Evolutionary conservation across 2,888 invertebrate species (phyloP).

Genomic region (Dyspetes luteomarginatus): DNA sequence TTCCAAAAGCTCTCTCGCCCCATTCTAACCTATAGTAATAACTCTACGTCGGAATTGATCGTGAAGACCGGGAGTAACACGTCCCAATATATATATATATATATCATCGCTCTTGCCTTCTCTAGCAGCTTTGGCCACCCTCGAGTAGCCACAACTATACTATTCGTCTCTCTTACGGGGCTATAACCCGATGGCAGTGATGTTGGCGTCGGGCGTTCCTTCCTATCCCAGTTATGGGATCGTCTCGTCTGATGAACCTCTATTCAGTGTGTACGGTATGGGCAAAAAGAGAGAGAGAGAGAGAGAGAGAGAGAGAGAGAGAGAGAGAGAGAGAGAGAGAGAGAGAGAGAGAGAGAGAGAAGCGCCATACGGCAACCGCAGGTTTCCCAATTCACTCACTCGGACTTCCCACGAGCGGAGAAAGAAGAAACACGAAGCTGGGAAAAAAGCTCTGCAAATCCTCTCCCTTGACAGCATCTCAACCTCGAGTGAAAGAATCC

Average conservation of each 20-base stretch:
- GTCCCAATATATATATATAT: slow-evolving; percentile 38
- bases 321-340: slow-evolving; percentile 46
- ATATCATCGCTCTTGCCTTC: slow-evolving; percentile 44
- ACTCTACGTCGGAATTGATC: slow-evolving; percentile 65
- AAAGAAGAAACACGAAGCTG: background rate
- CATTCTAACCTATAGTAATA: slow-evolving; percentile 51
- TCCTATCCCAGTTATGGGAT: slow-evolving; percentile 63
- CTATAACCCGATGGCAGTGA: slow-evolving; percentile 58
- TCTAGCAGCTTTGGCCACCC: slow-evolving; percentile 52
- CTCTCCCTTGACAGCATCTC: slow-evolving; percentile 28
- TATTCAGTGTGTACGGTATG: slow-evolving; percentile 71
- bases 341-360: slow-evolving; percentile 49
- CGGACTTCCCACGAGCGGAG: slow-evolving; percentile 31
- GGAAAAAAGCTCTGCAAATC: slow-evolving; percentile 27
- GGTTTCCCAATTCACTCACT: slow-evolving; percentile 37
- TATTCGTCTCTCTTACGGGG: slow-evolving; percentile 65
- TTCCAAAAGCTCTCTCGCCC: slow-evolving; percentile 35
- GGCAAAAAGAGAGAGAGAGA: slow-evolving; percentile 34
- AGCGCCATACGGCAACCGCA: slow-evolving; percentile 41
- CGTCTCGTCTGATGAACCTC: slow-evolving; percentile 74
- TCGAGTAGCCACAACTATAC: slow-evolving; percentile 45
- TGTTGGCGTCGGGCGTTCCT: slow-evolving; percentile 51
- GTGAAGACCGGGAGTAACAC: slow-evolving; percentile 60
- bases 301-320: slow-evolving; percentile 6
- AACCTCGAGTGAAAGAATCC: slow-evolving; percentile 29